Conservation (phyloP, 2,797 vertebrate genomes). For the Microcaecilia unicolor region DNA sequence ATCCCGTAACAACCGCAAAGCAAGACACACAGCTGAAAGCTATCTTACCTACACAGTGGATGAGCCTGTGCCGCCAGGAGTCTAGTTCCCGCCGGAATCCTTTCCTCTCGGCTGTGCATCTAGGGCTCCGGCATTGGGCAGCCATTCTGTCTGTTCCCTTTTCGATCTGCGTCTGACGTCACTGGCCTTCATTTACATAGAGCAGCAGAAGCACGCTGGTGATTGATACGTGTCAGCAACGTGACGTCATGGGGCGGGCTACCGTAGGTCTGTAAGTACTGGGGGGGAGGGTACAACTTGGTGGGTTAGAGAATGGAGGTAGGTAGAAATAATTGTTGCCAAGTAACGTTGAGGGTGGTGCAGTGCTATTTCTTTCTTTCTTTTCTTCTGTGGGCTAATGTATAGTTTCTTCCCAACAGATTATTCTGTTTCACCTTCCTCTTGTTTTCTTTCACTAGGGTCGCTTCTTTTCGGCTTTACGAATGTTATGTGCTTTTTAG, state of each 20-base stretch:
- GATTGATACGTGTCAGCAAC: slow-evolving; percentile 55
- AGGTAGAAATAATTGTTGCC: slow-evolving; percentile 44
- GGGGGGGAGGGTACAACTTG: slow-evolving; percentile 19
- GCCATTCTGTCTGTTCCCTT: slow-evolving; percentile 87
- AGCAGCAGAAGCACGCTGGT: slow-evolving; percentile 42
- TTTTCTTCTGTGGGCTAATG: no score
- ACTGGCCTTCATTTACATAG: slow-evolving; percentile 64
- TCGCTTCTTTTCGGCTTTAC: no score
- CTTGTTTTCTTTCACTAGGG: no score
- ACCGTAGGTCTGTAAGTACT: no score
- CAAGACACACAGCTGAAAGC: background rate
- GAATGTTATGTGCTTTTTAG: no score
- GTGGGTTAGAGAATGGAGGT: no score
- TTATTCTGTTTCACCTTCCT: no score
- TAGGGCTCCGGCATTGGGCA: slow-evolving; percentile 86
- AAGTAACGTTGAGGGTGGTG: no score
- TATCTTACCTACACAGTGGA: slow-evolving; percentile 90
- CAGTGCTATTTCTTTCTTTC: no score
- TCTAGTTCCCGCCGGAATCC: slow-evolving; percentile 96
- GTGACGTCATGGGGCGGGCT: slow-evolving; percentile 21
- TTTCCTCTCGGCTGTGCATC: slow-evolving; percentile 89
- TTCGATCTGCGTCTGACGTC: slow-evolving; percentile 73
- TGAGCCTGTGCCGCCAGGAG: slow-evolving; percentile 89
- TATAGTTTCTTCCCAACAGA: no score
- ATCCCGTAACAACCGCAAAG: background rate